Conservation (phyloP, 2,113 vertebrate genomes). For the Falcunculus frontatus region DNA sequence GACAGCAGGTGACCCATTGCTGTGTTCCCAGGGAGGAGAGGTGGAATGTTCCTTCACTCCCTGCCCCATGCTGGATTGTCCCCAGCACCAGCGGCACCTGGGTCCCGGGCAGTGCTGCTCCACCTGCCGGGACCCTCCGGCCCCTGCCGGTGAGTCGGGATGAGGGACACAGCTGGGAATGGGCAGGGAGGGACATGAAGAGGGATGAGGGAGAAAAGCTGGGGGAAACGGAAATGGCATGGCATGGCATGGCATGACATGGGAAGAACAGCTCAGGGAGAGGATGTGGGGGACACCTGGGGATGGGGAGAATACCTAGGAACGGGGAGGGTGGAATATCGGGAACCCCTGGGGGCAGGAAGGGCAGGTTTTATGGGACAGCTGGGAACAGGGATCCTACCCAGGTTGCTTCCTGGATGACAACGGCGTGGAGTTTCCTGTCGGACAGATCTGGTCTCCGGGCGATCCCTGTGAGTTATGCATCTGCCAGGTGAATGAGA, state of each 20-base stretch:
- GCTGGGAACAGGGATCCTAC: neutral
- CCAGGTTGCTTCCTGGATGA: slow-evolving; percentile 80
- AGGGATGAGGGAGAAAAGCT: neutral
- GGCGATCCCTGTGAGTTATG: slow-evolving; percentile 85
- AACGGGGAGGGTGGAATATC: too few relatives aligned
- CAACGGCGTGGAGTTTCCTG: slow-evolving; percentile 77
- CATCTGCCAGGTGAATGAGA: slow-evolving; percentile 84
- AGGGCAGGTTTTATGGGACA: neutral
- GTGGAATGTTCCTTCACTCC: slow-evolving; percentile 77
- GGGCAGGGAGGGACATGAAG: neutral
- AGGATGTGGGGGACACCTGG: neutral
- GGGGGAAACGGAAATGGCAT: neutral
- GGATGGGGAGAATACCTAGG: too few relatives aligned
- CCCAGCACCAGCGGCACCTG: slow-evolving; percentile 70
- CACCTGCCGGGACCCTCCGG: slow-evolving; percentile 62
- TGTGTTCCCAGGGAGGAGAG: slow-evolving; percentile 59
- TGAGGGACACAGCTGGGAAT: neutral
- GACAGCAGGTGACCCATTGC: neutral
- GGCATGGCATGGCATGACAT: neutral
- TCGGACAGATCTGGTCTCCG: slow-evolving; percentile 84
- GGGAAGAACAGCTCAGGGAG: too few relatives aligned
- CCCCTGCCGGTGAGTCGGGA: slow-evolving; percentile 53
- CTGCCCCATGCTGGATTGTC: slow-evolving; percentile 71
- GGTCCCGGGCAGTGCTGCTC: slow-evolving; percentile 75
- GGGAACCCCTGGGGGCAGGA: neutral